A percentile compares a stretch with the other conserved stretches of the same genome.
Conservation (phyloP, 2,888 invertebrate species). For the Escarpia spicata region DNA sequence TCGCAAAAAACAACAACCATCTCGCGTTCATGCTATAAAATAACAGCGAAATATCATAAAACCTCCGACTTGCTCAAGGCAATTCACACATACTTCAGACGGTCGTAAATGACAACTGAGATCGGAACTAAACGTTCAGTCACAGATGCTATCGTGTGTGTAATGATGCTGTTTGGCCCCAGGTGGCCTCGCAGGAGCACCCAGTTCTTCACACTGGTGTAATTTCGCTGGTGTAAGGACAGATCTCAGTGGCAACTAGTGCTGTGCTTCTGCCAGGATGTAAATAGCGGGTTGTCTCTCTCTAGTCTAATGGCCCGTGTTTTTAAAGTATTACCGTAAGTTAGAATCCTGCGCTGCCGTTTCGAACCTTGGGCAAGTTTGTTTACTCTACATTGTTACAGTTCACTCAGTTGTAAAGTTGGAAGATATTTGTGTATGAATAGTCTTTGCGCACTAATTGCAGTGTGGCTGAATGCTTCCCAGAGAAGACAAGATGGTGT, state of each 20-base stretch:
- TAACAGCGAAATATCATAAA: neutral
- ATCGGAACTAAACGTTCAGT: neutral
- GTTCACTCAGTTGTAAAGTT: too few relatives aligned
- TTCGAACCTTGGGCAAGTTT: too few relatives aligned
- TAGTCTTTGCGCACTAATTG: too few relatives aligned
- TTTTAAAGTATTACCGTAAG: neutral
- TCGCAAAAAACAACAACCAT: neutral
- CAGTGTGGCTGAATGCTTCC: too few relatives aligned
- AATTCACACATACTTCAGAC: constrained; percentile 1
- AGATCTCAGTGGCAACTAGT: neutral
- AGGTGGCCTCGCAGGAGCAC: neutral
- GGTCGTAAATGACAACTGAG: neutral
- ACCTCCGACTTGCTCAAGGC: neutral
- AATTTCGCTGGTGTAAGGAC: neutral
- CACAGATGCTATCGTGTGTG: neutral
- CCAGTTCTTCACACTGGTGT: neutral
- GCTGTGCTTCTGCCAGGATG: neutral
- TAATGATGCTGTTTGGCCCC: neutral
- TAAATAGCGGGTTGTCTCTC: neutral
- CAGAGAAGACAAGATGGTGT: too few relatives aligned
- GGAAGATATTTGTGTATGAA: too few relatives aligned
- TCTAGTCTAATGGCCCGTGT: neutral
- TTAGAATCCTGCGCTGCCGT: too few relatives aligned
- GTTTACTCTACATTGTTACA: too few relatives aligned
- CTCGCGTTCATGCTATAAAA: neutral